phyloP scores from a whole-genome alignment of 2,113 vertebrate genomes.

The Ictalurus punctatus region DNA sequence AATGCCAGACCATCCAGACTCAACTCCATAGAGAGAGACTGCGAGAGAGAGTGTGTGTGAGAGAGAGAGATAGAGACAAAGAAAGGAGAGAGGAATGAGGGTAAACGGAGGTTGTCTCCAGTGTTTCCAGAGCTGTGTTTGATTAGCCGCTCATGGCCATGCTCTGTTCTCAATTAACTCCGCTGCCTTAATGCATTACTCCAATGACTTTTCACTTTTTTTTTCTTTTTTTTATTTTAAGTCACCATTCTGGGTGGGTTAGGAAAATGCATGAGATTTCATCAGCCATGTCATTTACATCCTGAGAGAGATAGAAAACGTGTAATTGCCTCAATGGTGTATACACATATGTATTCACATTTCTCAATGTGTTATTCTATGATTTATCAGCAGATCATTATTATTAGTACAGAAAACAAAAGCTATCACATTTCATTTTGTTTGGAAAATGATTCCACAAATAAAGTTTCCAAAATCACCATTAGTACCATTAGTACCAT shows the following conservation, averaged over 20 bases:
- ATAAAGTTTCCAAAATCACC: slow-evolving; percentile 9
- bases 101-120: slow-evolving; percentile 24
- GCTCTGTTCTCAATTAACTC: slow-evolving; percentile 60
- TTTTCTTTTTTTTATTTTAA: not conserved
- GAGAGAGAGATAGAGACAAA: slow-evolving; percentile 12
- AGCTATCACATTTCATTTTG: slow-evolving; percentile 6
- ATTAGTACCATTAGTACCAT: no score
- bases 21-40: not conserved
- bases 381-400: slow-evolving; percentile 30
- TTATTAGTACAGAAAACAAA: slow-evolving; percentile 2
- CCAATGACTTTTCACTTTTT: slow-evolving; percentile 41
- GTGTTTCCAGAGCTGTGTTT: slow-evolving; percentile 54
- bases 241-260: slow-evolving; percentile 40
- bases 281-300: slow-evolving; percentile 26
- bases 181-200: not conserved
- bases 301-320: slow-evolving; percentile 29
- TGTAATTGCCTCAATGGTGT: slow-evolving; percentile 35
- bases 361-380: slow-evolving; percentile 34
- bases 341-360: slow-evolving; percentile 27
- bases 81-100: slow-evolving; percentile 15
- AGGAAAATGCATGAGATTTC: slow-evolving; percentile 29
- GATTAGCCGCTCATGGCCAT: slow-evolving; percentile 51
- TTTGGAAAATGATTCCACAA: slow-evolving; percentile 27
- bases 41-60: not conserved
- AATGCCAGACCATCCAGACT: slow-evolving; percentile 19